These are phyloP conservation scores for Cotesia glomerata DNA, from an alignment of 1,140 invertebrate genomes.

Conservation along the genomic window DNA sequence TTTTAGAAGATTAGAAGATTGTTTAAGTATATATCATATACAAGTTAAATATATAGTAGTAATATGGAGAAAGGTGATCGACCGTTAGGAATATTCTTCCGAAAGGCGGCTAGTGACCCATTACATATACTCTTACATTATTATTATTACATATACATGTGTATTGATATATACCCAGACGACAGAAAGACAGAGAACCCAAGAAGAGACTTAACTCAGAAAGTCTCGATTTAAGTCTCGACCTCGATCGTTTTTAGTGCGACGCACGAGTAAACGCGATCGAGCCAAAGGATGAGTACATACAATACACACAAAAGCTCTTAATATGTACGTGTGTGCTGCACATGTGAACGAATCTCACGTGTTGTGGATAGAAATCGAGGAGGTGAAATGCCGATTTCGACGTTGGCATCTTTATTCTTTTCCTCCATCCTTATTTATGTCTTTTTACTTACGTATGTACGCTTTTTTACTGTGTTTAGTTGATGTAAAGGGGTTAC, in stretches of 20 bases:
- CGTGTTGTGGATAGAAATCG: not conserved
- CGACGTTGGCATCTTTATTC: slow-evolving; percentile 5
- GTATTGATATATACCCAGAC: not conserved
- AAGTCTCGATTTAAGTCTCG: slow-evolving; percentile 26
- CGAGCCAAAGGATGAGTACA: not conserved
- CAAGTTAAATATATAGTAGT: not conserved
- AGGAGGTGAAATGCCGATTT: slow-evolving; percentile 24
- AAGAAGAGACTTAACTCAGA: slow-evolving; percentile 26
- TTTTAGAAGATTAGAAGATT: no score
- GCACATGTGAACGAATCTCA: not conserved
- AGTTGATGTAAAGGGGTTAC: slow-evolving; percentile 24
- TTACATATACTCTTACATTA: slow-evolving; percentile 10
- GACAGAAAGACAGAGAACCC: slow-evolving; percentile 16
- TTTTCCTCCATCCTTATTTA: slow-evolving; percentile 4
- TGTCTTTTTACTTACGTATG: no score
- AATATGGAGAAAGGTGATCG: not conserved
- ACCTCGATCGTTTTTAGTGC: slow-evolving; percentile 58
- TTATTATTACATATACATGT: no score
- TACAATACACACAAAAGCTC: not conserved
- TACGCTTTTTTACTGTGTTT: no score
- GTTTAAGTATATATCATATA: not conserved
- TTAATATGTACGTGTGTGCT: not conserved
- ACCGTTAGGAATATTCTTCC: slow-evolving; percentile 11
- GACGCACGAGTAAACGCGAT: slow-evolving; percentile 3
- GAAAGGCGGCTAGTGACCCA: slow-evolving; percentile 47